Evolutionary conservation across 2,888 invertebrate genomes (phyloP).

Genomic region (Machimus atricapillus): DNA sequence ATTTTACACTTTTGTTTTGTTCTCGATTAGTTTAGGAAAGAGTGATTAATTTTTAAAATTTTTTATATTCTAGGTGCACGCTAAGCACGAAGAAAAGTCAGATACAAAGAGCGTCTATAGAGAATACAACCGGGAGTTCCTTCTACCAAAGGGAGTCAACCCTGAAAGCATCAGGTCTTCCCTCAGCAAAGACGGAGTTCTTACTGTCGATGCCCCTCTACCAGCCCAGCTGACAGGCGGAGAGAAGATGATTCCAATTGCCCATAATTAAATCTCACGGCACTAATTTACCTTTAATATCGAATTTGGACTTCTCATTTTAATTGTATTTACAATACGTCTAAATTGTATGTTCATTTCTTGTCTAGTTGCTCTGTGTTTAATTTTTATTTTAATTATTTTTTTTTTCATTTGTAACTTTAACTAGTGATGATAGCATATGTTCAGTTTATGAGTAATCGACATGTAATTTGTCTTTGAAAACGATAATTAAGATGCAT

Average conservation of each 20-base stretch:
- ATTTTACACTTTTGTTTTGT: too few relatives aligned
- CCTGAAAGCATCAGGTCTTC: conserved; percentile 96
- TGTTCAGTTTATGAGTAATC: background rate
- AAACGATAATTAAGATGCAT: background rate
- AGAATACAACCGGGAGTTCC: conserved; percentile 97
- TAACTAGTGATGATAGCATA: background rate
- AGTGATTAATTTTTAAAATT: background rate
- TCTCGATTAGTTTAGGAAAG: too few relatives aligned
- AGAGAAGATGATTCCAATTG: conserved; percentile 63
- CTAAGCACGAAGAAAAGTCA: conserved; percentile 97
- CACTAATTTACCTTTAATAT: conserved; percentile 4
- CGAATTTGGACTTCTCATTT: conserved; percentile 1
- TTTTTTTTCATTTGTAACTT: background rate
- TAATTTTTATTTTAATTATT: background rate
- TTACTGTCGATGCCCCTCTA: conserved; percentile 96
- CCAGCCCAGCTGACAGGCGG: conserved; percentile 70
- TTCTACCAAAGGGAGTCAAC: conserved; percentile 95
- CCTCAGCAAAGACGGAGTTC: conserved; percentile 93
- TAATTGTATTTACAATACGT: conserved; percentile 4
- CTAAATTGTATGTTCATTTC: conserved; percentile 4
- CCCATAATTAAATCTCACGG: conserved; percentile 56
- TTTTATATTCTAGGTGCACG: conserved; percentile 79
- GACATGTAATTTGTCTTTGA: background rate
- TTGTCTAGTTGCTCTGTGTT: background rate
- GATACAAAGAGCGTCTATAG: conserved; percentile 96